Evolutionary conservation across 2,888 invertebrate genomes (phyloP).

Genomic region (Horisme vitalbata): DNA sequence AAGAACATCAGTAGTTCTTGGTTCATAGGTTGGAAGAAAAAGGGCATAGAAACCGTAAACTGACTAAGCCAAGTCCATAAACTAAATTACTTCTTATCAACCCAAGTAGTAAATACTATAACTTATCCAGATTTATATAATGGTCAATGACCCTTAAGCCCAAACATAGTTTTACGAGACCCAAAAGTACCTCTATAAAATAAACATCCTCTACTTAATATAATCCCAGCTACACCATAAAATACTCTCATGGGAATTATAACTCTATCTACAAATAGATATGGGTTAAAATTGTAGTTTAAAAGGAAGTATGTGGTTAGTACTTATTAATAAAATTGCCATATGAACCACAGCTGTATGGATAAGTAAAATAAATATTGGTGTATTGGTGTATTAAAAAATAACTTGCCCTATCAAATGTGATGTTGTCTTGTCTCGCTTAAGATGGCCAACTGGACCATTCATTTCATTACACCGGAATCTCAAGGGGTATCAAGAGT

Average conservation of each 20-base stretch:
- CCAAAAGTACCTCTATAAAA: slow-evolving; percentile 23
- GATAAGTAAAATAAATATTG: slow-evolving; percentile 21
- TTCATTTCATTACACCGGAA: too few relatives aligned
- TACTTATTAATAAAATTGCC: slow-evolving; percentile 2
- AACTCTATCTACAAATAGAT: background rate
- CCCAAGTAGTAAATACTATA: too few relatives aligned
- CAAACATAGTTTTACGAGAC: slow-evolving; percentile 24
- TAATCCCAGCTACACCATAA: slow-evolving; percentile 4
- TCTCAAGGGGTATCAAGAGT: too few relatives aligned
- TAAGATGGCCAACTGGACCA: too few relatives aligned
- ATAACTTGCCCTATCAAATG: too few relatives aligned
- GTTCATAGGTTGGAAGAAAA: too few relatives aligned
- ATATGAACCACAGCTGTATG: slow-evolving; percentile 21
- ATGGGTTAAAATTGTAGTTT: background rate
- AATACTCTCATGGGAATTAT: background rate
- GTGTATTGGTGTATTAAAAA: too few relatives aligned
- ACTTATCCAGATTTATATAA: slow-evolving; percentile 13
- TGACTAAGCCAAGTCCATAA: too few relatives aligned
- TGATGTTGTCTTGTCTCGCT: too few relatives aligned
- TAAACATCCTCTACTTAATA: slow-evolving; percentile 9
- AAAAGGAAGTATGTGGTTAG: background rate
- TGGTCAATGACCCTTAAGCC: slow-evolving; percentile 20
- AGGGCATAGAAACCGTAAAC: too few relatives aligned
- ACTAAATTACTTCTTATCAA: too few relatives aligned
- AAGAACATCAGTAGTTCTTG: too few relatives aligned